Base-by-base conservation (phyloP, 2,888 invertebrate genomes). In the Prosapia bicincta region DNA sequence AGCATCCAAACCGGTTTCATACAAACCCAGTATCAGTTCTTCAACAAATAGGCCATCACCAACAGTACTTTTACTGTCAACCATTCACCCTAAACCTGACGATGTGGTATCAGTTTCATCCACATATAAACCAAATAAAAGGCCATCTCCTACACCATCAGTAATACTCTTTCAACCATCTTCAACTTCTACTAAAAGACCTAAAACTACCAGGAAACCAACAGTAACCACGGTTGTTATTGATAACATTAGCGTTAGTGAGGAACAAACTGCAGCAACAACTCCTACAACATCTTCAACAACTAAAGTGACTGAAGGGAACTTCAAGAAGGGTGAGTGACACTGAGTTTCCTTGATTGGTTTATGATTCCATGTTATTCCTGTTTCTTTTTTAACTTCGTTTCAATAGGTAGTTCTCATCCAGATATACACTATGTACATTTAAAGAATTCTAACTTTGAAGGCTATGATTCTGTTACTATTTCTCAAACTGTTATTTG, bases 321-420 rank as follows among this genome's bases (percentile, higher is more conserved):
- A 85, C 79, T 86, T 85, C 81, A 84, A 84, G 82, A 84, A 83
- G 81, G 84, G 86, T 86, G 83, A 83, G 84, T 82, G 75, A 26
- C 82, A 82, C 26, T 67, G 26, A 67, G 26, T 25, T 67, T 67
- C 26, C 15, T 67, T 74, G 74, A 28, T 74, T 74, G 70, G 65
- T 70, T 54, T 74, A 25, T 43, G 74, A 69, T 74, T 69, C 32
- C 30, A 73, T n/a, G 13, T 20, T 10, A 10, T 38, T 54, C 54
- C 54, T 54, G n/a, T 20, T 20, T 54, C 20, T 54, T n/a, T 20
- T 54, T 54, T 54, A 54, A 54, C 20, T 15, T 15, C 38, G 10
- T 38, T 38, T 38, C 38, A 38, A 38, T 38, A 13, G 2, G 38
- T 38, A 38, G 38, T 38, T 38, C 54, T 54, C 54, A 20, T 54